Evolutionary conservation across 2,113 vertebrate genomes (phyloP), one percentile per base, ranked within the genome.

Genomic region (Ceyx margarethae): DNA sequence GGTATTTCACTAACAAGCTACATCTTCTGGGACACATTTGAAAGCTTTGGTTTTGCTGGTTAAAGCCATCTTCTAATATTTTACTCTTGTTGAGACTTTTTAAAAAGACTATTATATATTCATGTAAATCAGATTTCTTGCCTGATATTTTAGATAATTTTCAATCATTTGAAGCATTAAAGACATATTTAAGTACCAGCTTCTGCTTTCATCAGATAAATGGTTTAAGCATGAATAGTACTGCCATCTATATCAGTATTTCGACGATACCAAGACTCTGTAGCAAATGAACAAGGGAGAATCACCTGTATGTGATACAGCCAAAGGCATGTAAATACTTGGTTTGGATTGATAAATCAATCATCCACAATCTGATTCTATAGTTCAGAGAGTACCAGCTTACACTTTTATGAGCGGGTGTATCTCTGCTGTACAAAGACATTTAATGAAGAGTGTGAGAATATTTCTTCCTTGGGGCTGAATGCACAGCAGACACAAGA

Each of bases 141-240:
- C 18, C 66, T 77, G 40, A 31, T 81, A 42, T 73, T 93, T 84
- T 71, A 86, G 68, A 46, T 84, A 54, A 65, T 78, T 86, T 95
- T 21, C 69, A 91, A 48, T 56, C 12, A 92, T 93, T 67, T 90
- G 65, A 91, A 78, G 35, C 10, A 96, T 96, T 82, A 95, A 94
- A 93, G 58, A 91, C n/a, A 31, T 91, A 89, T 96, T 94, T 94
- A 92, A 85, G 65, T 85, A 94, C 77, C 45, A 93, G 43, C 40
- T 81, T 90, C 37, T 91, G 37, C 61, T 96, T 93, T 89, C 83
- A 92, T 93, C 45, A 81, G 37, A 88, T 83, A 91, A 91, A 80
- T 68, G 56, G 60, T 83, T 96, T 95, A 96, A 97, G 91, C 81
- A 74, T 65, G 28, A 97, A 80, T 93, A 95, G 76, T 37, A 81